Percentiles rank a stretch among this genome's conserved stretches.
Evolutionary conservation across 2,888 invertebrate genomes (phyloP).

Genomic region (Eupeodes luniger): DNA sequence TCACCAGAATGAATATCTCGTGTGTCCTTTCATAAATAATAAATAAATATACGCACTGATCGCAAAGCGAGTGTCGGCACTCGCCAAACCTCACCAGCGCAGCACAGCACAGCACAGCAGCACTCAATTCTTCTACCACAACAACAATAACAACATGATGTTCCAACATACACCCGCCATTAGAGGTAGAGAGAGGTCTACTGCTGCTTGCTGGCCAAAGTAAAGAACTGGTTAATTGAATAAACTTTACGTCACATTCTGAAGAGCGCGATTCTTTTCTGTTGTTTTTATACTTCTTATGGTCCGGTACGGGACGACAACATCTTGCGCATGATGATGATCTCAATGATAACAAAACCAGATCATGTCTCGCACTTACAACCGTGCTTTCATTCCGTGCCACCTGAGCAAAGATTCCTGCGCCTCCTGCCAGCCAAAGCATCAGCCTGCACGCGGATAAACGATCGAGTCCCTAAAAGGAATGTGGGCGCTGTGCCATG

Average conservation of each 20-base stretch:
- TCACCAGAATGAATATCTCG: constrained; percentile 72
- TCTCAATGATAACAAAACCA: constrained; percentile 76
- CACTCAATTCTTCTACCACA: constrained; percentile 5
- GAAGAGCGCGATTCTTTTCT: constrained; percentile 34
- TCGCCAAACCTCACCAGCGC: constrained; percentile 73
- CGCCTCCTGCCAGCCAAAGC: background rate
- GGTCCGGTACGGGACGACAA: constrained; percentile 16
- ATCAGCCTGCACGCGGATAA: constrained; percentile 25
- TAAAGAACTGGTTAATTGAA: constrained; percentile 72
- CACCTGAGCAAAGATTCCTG: constrained; percentile 72
- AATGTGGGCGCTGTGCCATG: constrained; percentile 62
- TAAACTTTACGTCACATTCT: constrained; percentile 76
- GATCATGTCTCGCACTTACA: constrained; percentile 76
- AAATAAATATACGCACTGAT: constrained; percentile 66
- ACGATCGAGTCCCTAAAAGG: constrained; percentile 70
- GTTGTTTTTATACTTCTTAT: constrained; percentile 9
- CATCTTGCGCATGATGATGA: constrained; percentile 68
- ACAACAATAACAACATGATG: background rate
- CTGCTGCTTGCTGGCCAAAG: background rate
- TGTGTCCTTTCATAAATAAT: constrained; percentile 76
- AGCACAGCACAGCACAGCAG: background rate
- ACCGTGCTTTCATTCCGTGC: constrained; percentile 67
- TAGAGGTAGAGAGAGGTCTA: constrained; percentile 5
- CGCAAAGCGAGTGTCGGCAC: constrained; percentile 74
- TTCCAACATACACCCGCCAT: constrained; percentile 50